Evolutionary conservation across 2,888 invertebrate genomes (phyloP), one percentile per base, ranked within the genome.

Genomic region (Drosophila siamana): DNA sequence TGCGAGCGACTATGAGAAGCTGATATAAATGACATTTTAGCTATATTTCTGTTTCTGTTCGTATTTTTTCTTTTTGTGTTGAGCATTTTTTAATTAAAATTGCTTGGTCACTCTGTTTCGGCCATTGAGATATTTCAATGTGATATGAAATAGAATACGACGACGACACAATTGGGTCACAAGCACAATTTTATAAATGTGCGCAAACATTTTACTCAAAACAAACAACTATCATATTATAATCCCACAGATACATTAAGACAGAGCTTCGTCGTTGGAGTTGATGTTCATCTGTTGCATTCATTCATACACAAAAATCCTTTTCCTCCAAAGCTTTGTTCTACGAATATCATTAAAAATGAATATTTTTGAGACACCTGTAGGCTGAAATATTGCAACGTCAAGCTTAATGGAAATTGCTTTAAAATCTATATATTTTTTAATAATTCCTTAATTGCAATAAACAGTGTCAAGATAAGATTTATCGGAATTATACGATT

Each of bases 1-100:
- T 56, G 41, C 63, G 48, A 63, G 41, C 63, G 48, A 63, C 43
- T 69, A 65, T 61, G 52, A 61, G 61, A 64, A 79, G 63, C 65
- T 74, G 69, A 77, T 73, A 72, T 66, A 81, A 85, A 82, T 85
- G 82, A 73, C 71, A 78, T 66, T 80, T 79, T 60, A 50, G 56
- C 57, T 52, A 24, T 46, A 28, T 47, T 28, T 60, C 30, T 24
- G 43, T 43, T 40, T 22, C 16, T 24, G 13, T 30, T 47, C 28
- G n/a, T n/a, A n/a, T n/a, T 50, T 28, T 8, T 13, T 38, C 15
- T 13, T 13, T 13, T 52, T 48, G 41, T 44, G 57, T 41, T 69
- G 57, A 63, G 60, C 61, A 77, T 70, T 75, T 80, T 78, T 80
- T 80, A 80, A 80, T 80, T 80, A 78, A 78, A 74, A 78, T 70